Evolutionary conservation across 92 coral and sea anemone genomes (phyloP).

Genomic region (Desmophyllum pertusum): DNA sequence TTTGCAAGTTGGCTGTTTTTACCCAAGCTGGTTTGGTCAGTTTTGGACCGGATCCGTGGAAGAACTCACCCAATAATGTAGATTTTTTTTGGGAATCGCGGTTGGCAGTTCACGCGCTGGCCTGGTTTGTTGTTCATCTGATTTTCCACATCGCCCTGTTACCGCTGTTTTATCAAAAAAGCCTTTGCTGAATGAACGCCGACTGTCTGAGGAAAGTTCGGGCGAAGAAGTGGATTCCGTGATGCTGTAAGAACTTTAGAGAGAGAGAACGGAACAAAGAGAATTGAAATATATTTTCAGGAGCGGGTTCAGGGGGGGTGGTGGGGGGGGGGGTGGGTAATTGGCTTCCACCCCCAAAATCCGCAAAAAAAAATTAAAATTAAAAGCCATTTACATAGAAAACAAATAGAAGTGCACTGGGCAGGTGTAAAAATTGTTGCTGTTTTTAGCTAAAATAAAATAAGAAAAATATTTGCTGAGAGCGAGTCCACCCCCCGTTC

Average conservation of each 20-base stretch:
- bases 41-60: constrained; percentile 44
- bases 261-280: too few species aligned
- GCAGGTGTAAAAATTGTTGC: too few species aligned
- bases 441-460: too few species aligned
- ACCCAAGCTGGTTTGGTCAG: constrained; percentile 47
- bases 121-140: neutral
- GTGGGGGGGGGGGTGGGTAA: too few species aligned
- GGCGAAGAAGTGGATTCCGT: constrained; percentile 2
- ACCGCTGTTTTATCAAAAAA: neutral
- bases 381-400: too few species aligned
- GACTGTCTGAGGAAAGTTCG: neutral
- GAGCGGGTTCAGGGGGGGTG: too few species aligned
- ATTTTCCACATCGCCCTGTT: neutral
- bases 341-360: too few species aligned
- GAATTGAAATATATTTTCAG: too few species aligned
- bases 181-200: neutral
- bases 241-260: neutral
- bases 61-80: constrained; percentile 21
- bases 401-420: too few species aligned
- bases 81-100: constrained; percentile 53
- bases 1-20: constrained; percentile 60
- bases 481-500: too few species aligned
- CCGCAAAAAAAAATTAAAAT: too few species aligned
- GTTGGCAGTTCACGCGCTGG: constrained; percentile 46
- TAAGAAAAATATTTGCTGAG: too few species aligned